These are phyloP conservation scores for Conus betulinus DNA, from an alignment of 1,140 invertebrate species.

Conservation along the genomic window DNA sequence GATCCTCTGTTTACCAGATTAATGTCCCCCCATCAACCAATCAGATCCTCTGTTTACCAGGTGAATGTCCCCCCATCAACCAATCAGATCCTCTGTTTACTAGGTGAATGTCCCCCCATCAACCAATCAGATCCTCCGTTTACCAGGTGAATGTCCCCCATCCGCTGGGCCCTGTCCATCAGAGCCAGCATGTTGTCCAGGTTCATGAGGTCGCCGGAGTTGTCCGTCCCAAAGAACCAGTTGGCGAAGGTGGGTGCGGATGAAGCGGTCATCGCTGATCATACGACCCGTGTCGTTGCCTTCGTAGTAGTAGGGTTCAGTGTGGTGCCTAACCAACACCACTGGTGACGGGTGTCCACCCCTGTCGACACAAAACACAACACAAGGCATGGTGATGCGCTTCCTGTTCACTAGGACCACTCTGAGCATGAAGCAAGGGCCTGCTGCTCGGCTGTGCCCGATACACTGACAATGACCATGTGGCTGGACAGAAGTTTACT, in stretches of 20 bases:
- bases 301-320: conserved; percentile 95
- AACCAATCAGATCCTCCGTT: conserved; percentile 2
- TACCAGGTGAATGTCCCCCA: conserved; percentile 69
- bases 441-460: too few relatives aligned
- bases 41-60: too few relatives aligned
- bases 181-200: conserved; percentile 82
- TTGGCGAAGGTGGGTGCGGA: conserved; percentile 84
- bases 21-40: too few relatives aligned
- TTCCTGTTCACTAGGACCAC: too few relatives aligned
- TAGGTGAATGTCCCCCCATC: too few relatives aligned
- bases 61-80: too few relatives aligned
- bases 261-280: conserved; percentile 91
- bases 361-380: neutral
- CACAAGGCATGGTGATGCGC: too few relatives aligned
- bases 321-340: conserved; percentile 90
- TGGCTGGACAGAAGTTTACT: too few relatives aligned
- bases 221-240: conserved; percentile 91
- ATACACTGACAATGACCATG: too few relatives aligned
- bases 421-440: too few relatives aligned
- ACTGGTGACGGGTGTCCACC: conserved; percentile 67
- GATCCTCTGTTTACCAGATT: too few relatives aligned
- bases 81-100: too few relatives aligned
- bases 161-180: conserved; percentile 70
- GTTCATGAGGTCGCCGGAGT: conserved; percentile 88
- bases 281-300: conserved; percentile 83